Evolutionary conservation across 2,888 invertebrate genomes (phyloP).

Genomic region (Luffia ferchaultella): DNA sequence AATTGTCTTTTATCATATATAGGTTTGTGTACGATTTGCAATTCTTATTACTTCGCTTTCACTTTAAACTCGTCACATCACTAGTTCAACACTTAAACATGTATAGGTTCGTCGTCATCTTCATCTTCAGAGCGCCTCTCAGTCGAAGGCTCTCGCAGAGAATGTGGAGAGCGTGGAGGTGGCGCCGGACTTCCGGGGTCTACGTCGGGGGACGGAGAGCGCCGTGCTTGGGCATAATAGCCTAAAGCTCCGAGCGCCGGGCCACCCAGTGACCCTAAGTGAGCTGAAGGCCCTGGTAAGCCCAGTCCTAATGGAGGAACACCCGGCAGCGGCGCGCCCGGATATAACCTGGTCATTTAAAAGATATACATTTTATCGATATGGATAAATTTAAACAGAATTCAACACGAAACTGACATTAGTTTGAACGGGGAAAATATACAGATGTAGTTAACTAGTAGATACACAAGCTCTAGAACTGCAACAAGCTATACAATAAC

Average conservation of each 20-base stretch:
- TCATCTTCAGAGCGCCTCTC: constrained; percentile 57
- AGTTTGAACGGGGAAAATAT: no score
- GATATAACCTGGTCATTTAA: constrained; percentile 58
- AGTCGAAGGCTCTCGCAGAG: constrained; percentile 34
- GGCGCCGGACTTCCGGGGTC: constrained; percentile 69
- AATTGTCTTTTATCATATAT: no score
- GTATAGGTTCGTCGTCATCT: constrained; percentile 71
- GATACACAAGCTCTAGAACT: no score
- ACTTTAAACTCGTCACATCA: no score
- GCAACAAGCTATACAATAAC: no score
- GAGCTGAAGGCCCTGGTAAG: constrained; percentile 73
- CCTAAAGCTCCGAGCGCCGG: constrained; percentile 69
- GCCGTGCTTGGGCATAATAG: constrained; percentile 57
- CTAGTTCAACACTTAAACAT: constrained; percentile 45
- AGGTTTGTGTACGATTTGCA: no score
- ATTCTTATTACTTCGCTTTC: no score
- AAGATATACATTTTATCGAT: no score
- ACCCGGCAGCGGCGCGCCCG: constrained; percentile 65
- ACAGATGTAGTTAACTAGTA: no score
- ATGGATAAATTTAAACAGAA: no score
- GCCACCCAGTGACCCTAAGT: constrained; percentile 71
- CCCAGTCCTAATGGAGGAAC: constrained; percentile 67
- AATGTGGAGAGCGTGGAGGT: constrained; percentile 46
- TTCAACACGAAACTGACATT: no score
- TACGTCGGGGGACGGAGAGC: constrained; percentile 60